Base-by-base conservation (phyloP, 1,140 invertebrate genomes). In the Sinella curviseta region DNA sequence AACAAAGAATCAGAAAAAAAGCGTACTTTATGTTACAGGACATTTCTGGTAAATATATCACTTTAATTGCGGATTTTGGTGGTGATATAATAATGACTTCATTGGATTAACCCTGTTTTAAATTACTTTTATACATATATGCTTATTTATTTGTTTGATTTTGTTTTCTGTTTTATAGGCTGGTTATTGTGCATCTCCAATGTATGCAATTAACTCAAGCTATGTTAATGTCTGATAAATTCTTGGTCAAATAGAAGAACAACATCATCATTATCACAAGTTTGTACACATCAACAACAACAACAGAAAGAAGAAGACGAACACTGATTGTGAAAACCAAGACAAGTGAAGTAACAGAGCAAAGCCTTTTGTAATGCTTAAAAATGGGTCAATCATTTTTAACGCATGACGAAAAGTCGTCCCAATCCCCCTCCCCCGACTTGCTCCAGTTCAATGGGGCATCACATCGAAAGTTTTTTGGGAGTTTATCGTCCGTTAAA, bases 301-400 rank as follows among this genome's bases (percentile, higher is more conserved):
- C 26, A n/a, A n/a, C n/a, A n/a, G n/a, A n/a, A n/a, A n/a, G n/a
- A n/a, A n/a, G n/a, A n/a, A n/a, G n/a, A n/a, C n/a, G n/a, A n/a
- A n/a, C n/a, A n/a, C n/a, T n/a, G n/a, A n/a, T n/a, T n/a, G n/a
- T n/a, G n/a, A n/a, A n/a, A n/a, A n/a, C n/a, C n/a, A n/a, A n/a
- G n/a, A n/a, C n/a, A n/a, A n/a, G n/a, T n/a, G 16, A 65, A 26
- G 14, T 65, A 16, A 8, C 24, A 8, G 24, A 16, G 24, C 3
- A 26, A 26, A 30, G 30, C 26, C 31, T 70, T 70, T 8, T 31
- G 65, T 70, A 70, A 70, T 70, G 65, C 65, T 70, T 70, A 33
- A 70, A 70, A 70, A 70, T 70, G 65, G 65, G 65, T 24, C 65
- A 70, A 70, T 70, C 65, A 70, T 70, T 70, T 70, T 30, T 70